phyloP scores from a whole-genome alignment of 2,797 vertebrate species.

The Phalanger gymnotis region DNA sequence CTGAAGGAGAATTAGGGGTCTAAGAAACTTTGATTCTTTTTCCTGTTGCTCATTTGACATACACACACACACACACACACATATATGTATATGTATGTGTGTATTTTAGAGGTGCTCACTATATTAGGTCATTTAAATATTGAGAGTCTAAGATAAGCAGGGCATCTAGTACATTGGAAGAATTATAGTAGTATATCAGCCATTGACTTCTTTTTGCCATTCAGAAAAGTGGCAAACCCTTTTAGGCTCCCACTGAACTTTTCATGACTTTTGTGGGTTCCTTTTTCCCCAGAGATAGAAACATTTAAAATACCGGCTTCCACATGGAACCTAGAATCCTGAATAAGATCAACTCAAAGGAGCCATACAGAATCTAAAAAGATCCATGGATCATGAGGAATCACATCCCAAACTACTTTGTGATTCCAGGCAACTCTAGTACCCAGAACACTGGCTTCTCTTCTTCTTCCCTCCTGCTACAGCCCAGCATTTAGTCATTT shows the following conservation, averaged over 20 bases:
- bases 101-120: background rate
- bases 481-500: background rate
- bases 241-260: background rate
- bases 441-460: slow-evolving; percentile 8
- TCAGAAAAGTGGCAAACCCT: background rate
- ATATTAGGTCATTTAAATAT: background rate
- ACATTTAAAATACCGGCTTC: background rate
- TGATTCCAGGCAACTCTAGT: background rate
- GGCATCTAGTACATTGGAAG: background rate
- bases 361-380: background rate
- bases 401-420: slow-evolving; percentile 8
- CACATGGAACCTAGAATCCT: background rate
- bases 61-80: too few relatives aligned
- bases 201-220: background rate
- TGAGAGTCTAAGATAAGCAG: background rate
- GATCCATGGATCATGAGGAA: background rate
- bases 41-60: background rate
- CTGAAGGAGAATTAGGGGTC: slow-evolving; percentile 7
- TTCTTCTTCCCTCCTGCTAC: slow-evolving; percentile 14
- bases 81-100: too few relatives aligned
- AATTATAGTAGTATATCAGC: background rate
- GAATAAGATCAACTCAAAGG: slow-evolving; percentile 7
- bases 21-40: background rate
- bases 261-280: background rate
- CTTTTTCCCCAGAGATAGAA: background rate